Evolutionary conservation across 2,797 vertebrate genomes (phyloP), one percentile per base, ranked within the genome.

Genomic region (Anguilla megastoma): DNA sequence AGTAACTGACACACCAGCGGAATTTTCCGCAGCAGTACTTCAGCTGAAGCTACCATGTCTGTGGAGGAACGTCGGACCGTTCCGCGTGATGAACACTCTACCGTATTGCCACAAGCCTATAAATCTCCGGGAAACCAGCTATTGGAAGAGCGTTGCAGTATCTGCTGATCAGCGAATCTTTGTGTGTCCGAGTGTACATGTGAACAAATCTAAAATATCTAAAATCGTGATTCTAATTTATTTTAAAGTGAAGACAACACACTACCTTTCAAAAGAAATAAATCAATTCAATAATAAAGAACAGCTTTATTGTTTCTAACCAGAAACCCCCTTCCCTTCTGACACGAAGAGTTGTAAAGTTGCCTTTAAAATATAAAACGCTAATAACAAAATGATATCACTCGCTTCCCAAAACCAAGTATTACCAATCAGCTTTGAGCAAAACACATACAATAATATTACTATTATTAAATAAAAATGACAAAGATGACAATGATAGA

Each of bases 391-490:
- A 88, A 88, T 79, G 33, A 79, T 30, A 86, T 86, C 83, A 86
- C 9, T 76, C 84, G 74, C 85, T 36, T 54, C 80, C 74, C 74
- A 79, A 89, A 91, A 79, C 56, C 10, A 60, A 90, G 89, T 90
- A 89, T 89, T 89, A 88, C 88, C 88, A 90, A 89, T 63, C 56
- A 66, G 56, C 85, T 66, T 12, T 69, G 58, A 63, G 36, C 21
- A 63, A 69, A 6, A 85, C 6, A 60, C 2, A 27, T 56, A 56
- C 21, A 56, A 33, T 90, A 91, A 91, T 87, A 89, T 90, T 69
- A 90, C 85, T 92, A 89, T 71, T 91, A 90, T 94, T 95, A 94
- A 94, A 95, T 87, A 91, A 85, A 89, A 90, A 85, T 79, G 84
- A 87, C 87, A 88, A 89, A 16, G 27, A 21, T 82, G 52, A 56